A percentile compares a stretch with the other conserved stretches of the same genome.
Conservation (phyloP, 2,113 vertebrate genomes). For the Patagioenas fasciata region DNA sequence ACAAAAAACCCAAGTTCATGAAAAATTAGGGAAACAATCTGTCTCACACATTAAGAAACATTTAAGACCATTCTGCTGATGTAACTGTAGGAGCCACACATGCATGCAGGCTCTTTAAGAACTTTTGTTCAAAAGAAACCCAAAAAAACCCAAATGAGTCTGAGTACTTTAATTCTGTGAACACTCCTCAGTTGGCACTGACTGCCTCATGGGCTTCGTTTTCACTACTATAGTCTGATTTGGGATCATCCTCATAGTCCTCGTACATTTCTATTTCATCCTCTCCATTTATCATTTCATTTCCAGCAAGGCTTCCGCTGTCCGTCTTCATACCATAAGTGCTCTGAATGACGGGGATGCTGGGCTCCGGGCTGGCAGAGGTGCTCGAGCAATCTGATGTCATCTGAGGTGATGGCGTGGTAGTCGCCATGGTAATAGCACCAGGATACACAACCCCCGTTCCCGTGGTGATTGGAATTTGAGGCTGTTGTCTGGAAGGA, state of each 20-base stretch:
- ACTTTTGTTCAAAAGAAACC: constrained; percentile 78
- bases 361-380: constrained; percentile 95
- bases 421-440: constrained; percentile 94
- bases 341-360: constrained; percentile 98
- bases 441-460: constrained; percentile 95
- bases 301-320: constrained; percentile 82
- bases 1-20: constrained; percentile 74
- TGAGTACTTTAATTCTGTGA: constrained; percentile 78
- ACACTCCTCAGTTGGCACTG: constrained; percentile 91
- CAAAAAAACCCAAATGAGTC: constrained; percentile 69
- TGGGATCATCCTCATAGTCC: constrained; percentile 98
- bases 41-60: constrained; percentile 95
- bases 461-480: constrained; percentile 95
- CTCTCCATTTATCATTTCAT: constrained; percentile 89
- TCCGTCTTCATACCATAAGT: constrained; percentile 96
- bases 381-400: constrained; percentile 98
- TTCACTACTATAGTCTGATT: constrained; percentile 99
- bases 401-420: constrained; percentile 97
- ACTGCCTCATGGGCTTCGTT: constrained; percentile 94
- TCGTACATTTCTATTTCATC: constrained; percentile 99
- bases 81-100: constrained; percentile 91
- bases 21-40: constrained; percentile 90
- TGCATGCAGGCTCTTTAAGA: constrained; percentile 94
- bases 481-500: constrained; percentile 87
- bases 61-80: constrained; percentile 99